Base-by-base conservation (phyloP, 2,888 invertebrate genomes). In the Cryptocephalus primarius region DNA sequence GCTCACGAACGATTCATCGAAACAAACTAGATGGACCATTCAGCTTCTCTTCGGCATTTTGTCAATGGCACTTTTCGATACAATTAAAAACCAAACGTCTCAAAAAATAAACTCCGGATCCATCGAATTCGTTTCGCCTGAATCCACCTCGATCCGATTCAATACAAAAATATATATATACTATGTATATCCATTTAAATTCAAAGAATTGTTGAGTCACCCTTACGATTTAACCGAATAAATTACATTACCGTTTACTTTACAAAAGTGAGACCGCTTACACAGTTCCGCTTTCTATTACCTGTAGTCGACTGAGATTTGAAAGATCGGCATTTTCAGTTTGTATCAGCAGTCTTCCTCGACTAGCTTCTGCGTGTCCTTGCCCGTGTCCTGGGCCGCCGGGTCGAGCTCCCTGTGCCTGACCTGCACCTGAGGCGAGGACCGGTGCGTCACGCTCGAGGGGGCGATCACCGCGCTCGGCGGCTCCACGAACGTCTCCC, bases 361-460 rank as follows among this genome's bases (percentile, higher is more conserved):
- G 57, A 93, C 92, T 57, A 93, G 79, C 68, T 85, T 83, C 70
- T 88, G 88, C 41, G 93, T 93, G 73, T 93, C 93, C 70, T 86
- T 88, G 68, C 90, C 91, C 47, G 89, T 88, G 70, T 93, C 92
- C 48, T 82, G 79, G 47, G 78, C 73, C 44, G 83, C 80, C 4
- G 92, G 92, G 72, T 91, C 89, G 50, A 92, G 76, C 67, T 86
- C 84, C 57, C 82, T 80, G 68, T 83, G 86, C 69, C 84, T 76
- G 57, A 85, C 73, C 66, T 82, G 81, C 57, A 84, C 73, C 66
- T 81, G 83, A 31, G 85, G 84, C 49, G 84, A 81, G 46, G 82
- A 80, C 62, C 83, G 79, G 64, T 88, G 87, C 58, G 88, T 86
- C 59, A 87, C 78, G 60, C 85, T 86, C 56, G 88, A 86, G 39